A percentile compares a stretch with the other conserved stretches of the same genome.
phyloP scores from a whole-genome alignment of 2,797 vertebrate species.

The Bovichtus variegatus region DNA sequence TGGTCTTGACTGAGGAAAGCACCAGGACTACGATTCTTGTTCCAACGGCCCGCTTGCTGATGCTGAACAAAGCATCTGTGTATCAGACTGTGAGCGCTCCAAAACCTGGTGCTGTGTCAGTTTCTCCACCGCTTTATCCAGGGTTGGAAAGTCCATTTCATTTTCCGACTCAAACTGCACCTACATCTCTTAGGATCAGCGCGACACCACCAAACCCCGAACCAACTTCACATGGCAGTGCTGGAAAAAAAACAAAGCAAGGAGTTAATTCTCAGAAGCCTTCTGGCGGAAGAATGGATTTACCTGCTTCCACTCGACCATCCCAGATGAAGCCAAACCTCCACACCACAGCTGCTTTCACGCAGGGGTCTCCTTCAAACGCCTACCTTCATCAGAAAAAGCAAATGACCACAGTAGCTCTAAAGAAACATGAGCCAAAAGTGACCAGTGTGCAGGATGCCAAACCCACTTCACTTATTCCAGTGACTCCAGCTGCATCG shows the following conservation, averaged over 20 bases:
- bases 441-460: conserved; percentile 65
- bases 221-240: conserved; percentile 38
- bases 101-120: conserved; percentile 38
- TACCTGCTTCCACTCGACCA: conserved; percentile 52
- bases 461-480: conserved; percentile 69
- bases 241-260: conserved; percentile 33
- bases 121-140: conserved; percentile 48
- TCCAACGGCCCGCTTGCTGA: conserved; percentile 35
- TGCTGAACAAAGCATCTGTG: conserved; percentile 52
- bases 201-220: conserved; percentile 47
- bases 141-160: conserved; percentile 67
- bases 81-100: conserved; percentile 33
- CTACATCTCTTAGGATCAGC: conserved; percentile 60
- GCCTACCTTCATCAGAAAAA: conserved; percentile 61
- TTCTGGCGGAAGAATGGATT: conserved; percentile 46
- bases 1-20: conserved; percentile 46
- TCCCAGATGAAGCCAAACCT: conserved; percentile 54
- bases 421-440: conserved; percentile 75
- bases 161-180: conserved; percentile 66
- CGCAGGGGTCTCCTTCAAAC: conserved; percentile 36
- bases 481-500: conserved; percentile 85
- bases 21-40: conserved; percentile 55
- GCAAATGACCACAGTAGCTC: conserved; percentile 46
- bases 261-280: conserved; percentile 33
- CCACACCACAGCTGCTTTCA: conserved; percentile 40